A percentile compares a stretch with the other conserved stretches of the same genome.
These are phyloP conservation scores for Hirudo medicinalis DNA, from an alignment of 1,140 invertebrate genomes.

Conservation along the genomic window DNA sequence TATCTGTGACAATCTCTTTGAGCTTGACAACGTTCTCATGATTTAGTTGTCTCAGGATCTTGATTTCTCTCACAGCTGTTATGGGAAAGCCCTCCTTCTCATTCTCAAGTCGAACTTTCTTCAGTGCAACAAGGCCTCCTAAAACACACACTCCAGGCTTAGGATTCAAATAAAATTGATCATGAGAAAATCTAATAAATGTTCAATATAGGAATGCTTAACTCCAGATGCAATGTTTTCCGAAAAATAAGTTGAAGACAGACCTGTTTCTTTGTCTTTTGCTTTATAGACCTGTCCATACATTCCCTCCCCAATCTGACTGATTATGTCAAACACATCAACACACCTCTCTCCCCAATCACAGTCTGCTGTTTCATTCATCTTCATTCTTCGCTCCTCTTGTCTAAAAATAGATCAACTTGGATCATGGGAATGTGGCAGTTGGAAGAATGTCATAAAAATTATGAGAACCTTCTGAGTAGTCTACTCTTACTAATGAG, in stretches of 20 bases:
- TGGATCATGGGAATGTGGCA: background rate
- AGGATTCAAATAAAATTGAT: background rate
- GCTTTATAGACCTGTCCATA: conserved; percentile 99
- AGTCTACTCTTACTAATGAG: background rate
- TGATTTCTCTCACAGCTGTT: conserved; percentile 90
- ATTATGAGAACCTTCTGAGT: background rate
- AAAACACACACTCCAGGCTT: conserved; percentile 27
- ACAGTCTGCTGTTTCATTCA: conserved; percentile 19
- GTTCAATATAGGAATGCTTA: background rate
- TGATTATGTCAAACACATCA: conserved; percentile 79
- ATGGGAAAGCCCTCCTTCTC: conserved; percentile 99
- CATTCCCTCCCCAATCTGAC: conserved; percentile 93
- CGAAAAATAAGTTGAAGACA: conserved; percentile 21
- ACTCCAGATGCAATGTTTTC: background rate
- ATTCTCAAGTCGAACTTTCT: conserved; percentile 94
- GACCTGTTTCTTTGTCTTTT: conserved; percentile 62
- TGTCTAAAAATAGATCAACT: background rate
- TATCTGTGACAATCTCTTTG: conserved; percentile 95
- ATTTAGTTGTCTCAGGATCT: conserved; percentile 89
- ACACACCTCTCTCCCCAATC: conserved; percentile 58
- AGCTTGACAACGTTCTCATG: conserved; percentile 97
- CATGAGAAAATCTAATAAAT: too few relatives aligned
- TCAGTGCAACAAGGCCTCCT: conserved; percentile 79
- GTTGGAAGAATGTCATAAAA: background rate
- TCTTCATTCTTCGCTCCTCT: background rate